These are phyloP conservation scores for Cheilosia vulpina DNA, from an alignment of 2,888 invertebrate genomes.

Conservation along the genomic window DNA sequence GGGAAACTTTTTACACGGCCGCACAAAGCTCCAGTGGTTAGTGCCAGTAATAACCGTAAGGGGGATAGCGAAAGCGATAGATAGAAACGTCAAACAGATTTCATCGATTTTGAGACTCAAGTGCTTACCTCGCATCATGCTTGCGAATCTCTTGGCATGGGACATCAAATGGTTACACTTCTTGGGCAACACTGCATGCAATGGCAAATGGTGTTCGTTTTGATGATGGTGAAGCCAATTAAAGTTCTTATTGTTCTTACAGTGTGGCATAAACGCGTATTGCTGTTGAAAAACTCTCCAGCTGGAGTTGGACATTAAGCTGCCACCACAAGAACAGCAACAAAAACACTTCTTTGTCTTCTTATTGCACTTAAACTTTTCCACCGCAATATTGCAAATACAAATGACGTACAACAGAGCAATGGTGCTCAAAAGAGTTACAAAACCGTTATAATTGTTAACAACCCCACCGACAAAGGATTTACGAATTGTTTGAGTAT, in stretches of 20 bases:
- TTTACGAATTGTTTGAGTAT: constrained; percentile 44
- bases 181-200: constrained; percentile 41
- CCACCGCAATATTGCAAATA: constrained; percentile 21
- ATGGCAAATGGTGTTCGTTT: constrained; percentile 15
- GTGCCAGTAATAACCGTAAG: not conserved
- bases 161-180: constrained; percentile 56
- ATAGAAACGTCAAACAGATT: not conserved
- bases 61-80: not conserved
- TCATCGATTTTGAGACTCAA: not conserved
- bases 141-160: constrained; percentile 55
- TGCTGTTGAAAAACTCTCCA: constrained; percentile 57
- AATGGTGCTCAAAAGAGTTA: constrained; percentile 50
- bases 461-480: constrained; percentile 38
- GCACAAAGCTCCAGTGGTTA: not conserved
- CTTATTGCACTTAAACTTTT: constrained; percentile 49
- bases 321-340: constrained; percentile 22
- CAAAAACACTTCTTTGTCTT: constrained; percentile 51
- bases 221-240: constrained; percentile 38
- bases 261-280: constrained; percentile 37
- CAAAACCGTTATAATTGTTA: constrained; percentile 19
- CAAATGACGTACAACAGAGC: constrained; percentile 31
- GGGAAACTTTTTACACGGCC: not conserved
- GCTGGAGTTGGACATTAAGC: constrained; percentile 50
- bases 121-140: constrained; percentile 70
- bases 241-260: constrained; percentile 33